Evolutionary conservation across 2,113 vertebrate species (phyloP).

Genomic region (Cyanistes caeruleus): DNA sequence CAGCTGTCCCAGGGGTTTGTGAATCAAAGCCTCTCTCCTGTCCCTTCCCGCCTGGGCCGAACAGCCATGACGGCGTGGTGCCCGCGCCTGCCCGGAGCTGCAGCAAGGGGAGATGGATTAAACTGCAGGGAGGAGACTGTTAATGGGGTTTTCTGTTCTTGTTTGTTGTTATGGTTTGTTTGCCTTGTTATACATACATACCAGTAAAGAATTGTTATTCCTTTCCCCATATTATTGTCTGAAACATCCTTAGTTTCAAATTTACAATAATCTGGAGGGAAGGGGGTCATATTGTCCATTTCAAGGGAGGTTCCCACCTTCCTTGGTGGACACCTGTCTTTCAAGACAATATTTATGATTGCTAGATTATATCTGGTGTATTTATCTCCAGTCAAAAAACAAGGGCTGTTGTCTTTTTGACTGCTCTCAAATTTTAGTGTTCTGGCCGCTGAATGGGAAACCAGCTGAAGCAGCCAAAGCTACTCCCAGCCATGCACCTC

Average conservation of each 20-base stretch:
- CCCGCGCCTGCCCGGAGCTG: accelerated
- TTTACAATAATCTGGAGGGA: neutral
- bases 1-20: too few relatives aligned
- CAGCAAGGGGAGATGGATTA: accelerated
- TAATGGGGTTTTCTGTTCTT: accelerated
- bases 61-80: accelerated
- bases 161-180: neutral
- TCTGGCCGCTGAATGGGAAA: neutral
- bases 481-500: neutral
- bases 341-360: neutral
- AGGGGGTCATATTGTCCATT: neutral
- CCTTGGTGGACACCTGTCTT: neutral
- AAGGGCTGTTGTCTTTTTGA: neutral
- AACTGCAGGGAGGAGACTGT: neutral
- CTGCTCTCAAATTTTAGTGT: neutral
- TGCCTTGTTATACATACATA: too few relatives aligned
- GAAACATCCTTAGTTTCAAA: neutral
- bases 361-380: neutral
- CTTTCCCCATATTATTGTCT: neutral
- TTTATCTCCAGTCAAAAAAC: neutral
- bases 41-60: accelerated
- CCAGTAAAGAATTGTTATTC: neutral
- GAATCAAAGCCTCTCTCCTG: neutral
- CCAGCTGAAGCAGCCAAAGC: neutral
- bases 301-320: neutral